Base-by-base conservation (phyloP, 2,888 invertebrate species). In the Syrphus vitripennis region DNA sequence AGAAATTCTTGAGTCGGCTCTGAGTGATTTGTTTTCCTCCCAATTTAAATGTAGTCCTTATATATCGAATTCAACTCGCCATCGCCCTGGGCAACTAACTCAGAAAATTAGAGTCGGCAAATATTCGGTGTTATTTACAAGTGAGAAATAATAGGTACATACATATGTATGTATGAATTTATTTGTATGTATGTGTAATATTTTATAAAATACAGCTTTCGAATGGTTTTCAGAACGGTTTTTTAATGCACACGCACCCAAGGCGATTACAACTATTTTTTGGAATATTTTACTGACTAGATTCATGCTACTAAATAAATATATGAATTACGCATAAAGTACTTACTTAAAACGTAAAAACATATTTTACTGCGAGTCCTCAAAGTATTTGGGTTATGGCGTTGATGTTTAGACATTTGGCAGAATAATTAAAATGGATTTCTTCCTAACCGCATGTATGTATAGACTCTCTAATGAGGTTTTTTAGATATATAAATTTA, bases 201-300 rank as follows among this genome's bases (percentile, higher is more conserved):
- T n/a, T n/a, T n/a, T 21, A 26, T 24, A 21, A 3, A 29, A 48
- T 50, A 67, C 24, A 45, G 6, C 10, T 21, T 42, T 31, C 7
- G 42, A n/a, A 61, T 50, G 59, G 77, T 55, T 31, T 50, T 77
- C 61, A 48, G 61, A 50, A 69, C 34, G 6, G 48, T 50, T 7
- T 16, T 37, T 37, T 3, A 12, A 34, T 3, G 9, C 42, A 42
- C 3, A 40, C 6, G 5, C 26, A 16, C 16, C 16, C 42, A 9
- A 16, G 3, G 16, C 42, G 16, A 16, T 42, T 16, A 42, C 42
- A 42, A 42, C 37, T 42, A 42, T 40, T n/a, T 40, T 40, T 37
- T 12, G 6, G 1, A 4, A n/a, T 37, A 37, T 14, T 7, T n/a
- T 14, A 14, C 16, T 16, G n/a, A 7, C 42, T n/a, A n/a, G n/a